These are phyloP conservation scores for Octonoba sinensis DNA, from an alignment of 2,888 invertebrate species.

Conservation along the genomic window DNA sequence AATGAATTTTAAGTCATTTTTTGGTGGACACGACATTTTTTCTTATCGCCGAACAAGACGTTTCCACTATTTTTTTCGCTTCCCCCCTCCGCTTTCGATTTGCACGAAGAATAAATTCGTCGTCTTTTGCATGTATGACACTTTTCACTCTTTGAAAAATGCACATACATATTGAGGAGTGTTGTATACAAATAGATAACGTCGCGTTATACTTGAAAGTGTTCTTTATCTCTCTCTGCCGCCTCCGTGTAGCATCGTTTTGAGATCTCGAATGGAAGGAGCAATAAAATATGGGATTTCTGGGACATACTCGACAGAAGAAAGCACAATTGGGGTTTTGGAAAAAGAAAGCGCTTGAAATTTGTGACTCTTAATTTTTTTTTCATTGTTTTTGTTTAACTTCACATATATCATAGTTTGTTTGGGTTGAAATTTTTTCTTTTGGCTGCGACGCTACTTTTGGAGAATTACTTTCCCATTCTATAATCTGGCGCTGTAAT, in stretches of 20 bases:
- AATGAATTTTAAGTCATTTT: conserved; percentile 63
- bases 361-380: too few relatives aligned
- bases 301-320: too few relatives aligned
- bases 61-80: conserved; percentile 35
- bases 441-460: too few relatives aligned
- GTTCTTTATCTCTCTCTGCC: conserved; percentile 54
- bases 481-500: too few relatives aligned
- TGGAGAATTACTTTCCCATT: too few relatives aligned
- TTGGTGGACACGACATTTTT: conserved; percentile 58
- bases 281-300: not conserved
- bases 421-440: too few relatives aligned
- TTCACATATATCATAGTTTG: too few relatives aligned
- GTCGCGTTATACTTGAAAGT: conserved; percentile 46
- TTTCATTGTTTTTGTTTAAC: too few relatives aligned
- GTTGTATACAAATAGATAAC: conserved; percentile 63
- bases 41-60: conserved; percentile 53
- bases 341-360: too few relatives aligned
- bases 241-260: conserved; percentile 38
- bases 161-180: conserved; percentile 61
- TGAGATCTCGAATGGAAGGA: not conserved
- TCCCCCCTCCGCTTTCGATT: conserved; percentile 17
- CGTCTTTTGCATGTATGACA: conserved; percentile 64
- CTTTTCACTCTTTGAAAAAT: conserved; percentile 62
- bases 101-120: conserved; percentile 57
- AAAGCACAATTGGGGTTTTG: too few relatives aligned